phyloP scores from a whole-genome alignment of 2,888 invertebrate genomes.

The Liopterus haemorrhoidalis region DNA sequence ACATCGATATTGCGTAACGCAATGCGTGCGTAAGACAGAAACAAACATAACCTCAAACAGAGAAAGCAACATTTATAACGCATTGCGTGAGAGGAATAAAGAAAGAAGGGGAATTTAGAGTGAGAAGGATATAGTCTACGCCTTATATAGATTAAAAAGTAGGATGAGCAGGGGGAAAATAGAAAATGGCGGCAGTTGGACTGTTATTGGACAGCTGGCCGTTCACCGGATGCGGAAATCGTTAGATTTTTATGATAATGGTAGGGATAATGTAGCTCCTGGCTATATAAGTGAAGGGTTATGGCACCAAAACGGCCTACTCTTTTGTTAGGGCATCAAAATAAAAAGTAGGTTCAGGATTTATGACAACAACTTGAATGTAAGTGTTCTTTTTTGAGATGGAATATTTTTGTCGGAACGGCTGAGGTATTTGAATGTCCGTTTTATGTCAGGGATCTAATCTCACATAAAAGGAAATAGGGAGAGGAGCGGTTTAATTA shows the following conservation, averaged over 20 bases:
- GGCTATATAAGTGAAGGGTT: slow-evolving; percentile 14
- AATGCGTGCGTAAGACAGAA: slow-evolving; percentile 35
- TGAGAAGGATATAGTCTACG: slow-evolving; percentile 30
- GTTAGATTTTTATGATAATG: slow-evolving; percentile 12
- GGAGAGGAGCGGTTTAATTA: no score
- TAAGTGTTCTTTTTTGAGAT: no score
- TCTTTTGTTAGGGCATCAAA: no score
- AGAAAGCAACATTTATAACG: neutral
- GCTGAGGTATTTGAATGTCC: no score
- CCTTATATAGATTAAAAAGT: slow-evolving; percentile 43
- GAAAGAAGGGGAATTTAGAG: neutral
- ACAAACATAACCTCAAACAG: no score
- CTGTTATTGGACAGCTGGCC: slow-evolving; percentile 5
- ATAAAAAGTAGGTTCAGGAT: no score
- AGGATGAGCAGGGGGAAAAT: slow-evolving; percentile 38
- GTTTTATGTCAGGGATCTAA: no score
- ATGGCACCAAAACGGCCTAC: neutral
- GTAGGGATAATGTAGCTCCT: slow-evolving; percentile 21
- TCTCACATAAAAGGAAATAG: no score
- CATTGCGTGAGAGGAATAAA: no score
- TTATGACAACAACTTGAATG: no score
- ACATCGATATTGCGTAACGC: slow-evolving; percentile 38
- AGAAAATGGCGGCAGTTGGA: slow-evolving; percentile 43
- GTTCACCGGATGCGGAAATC: slow-evolving; percentile 13
- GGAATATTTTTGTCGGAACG: no score